Evolutionary conservation across 1,140 invertebrate species (phyloP).

Genomic region (Cyclina sinensis): DNA sequence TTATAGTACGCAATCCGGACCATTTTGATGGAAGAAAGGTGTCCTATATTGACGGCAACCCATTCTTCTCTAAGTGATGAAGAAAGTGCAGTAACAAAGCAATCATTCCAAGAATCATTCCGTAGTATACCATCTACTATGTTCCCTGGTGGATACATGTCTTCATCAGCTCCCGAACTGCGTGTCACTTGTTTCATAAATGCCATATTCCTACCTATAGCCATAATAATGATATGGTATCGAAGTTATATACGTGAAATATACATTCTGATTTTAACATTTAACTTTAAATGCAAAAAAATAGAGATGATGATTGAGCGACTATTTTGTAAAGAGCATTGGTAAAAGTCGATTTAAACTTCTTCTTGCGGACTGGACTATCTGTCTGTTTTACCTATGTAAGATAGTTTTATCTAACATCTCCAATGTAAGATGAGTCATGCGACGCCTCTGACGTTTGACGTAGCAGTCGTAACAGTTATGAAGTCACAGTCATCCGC

Average conservation of each 20-base stretch:
- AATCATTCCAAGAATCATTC: background rate
- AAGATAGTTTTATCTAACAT: background rate
- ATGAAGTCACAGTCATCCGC: too few species aligned
- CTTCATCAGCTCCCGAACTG: background rate
- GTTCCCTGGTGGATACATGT: background rate
- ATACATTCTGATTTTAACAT: background rate
- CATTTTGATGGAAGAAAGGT: background rate
- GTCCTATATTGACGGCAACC: background rate
- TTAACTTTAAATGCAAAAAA: background rate
- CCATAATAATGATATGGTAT: background rate
- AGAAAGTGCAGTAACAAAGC: background rate
- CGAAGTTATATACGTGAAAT: background rate
- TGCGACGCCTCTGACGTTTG: too few species aligned
- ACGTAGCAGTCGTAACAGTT: too few species aligned
- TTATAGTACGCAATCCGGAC: background rate
- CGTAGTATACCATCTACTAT: background rate
- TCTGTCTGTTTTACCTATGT: background rate
- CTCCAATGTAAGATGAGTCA: background rate
- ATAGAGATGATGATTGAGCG: background rate
- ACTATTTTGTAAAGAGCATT: background rate
- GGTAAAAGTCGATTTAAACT: background rate
- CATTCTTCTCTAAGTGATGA: background rate
- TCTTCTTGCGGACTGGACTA: background rate
- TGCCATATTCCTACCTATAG: conserved; percentile 34
- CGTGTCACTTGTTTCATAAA: background rate